Evolutionary conservation across 1,140 invertebrate species (phyloP).

Genomic region (Lysiphlebus fabarum): DNA sequence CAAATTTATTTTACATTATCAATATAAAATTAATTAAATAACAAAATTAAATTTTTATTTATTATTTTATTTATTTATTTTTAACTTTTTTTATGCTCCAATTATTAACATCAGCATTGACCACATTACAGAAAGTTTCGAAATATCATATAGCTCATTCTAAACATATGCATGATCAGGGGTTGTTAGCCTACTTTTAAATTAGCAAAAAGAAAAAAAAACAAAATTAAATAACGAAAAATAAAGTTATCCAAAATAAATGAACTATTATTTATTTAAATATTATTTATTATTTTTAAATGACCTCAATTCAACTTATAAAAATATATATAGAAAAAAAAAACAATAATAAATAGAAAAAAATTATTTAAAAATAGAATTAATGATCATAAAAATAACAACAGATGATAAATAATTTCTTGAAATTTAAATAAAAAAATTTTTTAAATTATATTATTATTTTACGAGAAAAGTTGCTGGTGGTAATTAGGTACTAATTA

Average conservation of each 20-base stretch:
- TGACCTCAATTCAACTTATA: not conserved
- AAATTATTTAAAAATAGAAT: too few relatives aligned
- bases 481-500: slow-evolving; percentile 10
- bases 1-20: too few relatives aligned
- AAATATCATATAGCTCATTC: slow-evolving; percentile 2
- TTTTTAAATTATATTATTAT: not conserved
- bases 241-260: too few relatives aligned
- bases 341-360: too few relatives aligned
- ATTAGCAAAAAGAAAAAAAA: too few relatives aligned
- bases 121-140: not conserved
- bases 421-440: not conserved
- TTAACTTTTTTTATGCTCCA: slow-evolving; percentile 17
- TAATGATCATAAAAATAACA: too few relatives aligned
- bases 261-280: too few relatives aligned
- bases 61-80: not conserved
- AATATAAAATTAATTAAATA: too few relatives aligned
- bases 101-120: slow-evolving; percentile 1
- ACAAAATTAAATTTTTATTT: too few relatives aligned
- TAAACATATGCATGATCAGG: not conserved
- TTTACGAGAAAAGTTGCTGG: not conserved
- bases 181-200: slow-evolving; percentile 10
- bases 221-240: not conserved
- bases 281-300: too few relatives aligned
- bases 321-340: not conserved
- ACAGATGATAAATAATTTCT: not conserved